Evolutionary conservation across 2,888 invertebrate genomes (phyloP).

Genomic region (Phyllotreta cruciferae): DNA sequence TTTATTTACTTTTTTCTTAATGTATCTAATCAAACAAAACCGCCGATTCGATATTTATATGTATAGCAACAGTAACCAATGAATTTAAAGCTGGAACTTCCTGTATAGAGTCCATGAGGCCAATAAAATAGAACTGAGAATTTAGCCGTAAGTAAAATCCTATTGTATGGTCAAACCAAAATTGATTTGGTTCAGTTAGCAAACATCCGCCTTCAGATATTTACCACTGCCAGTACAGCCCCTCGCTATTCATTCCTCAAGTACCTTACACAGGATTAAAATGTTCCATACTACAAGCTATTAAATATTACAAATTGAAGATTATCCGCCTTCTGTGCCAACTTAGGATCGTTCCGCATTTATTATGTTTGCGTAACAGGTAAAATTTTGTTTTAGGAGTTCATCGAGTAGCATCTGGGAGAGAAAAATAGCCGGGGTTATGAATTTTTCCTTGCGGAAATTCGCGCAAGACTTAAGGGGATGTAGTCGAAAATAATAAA

Average conservation of each 20-base stretch:
- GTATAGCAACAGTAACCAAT: not conserved
- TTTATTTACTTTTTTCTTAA: too few species aligned
- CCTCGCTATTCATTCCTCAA: conserved; percentile 41
- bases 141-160: conserved; percentile 47
- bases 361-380: conserved; percentile 29
- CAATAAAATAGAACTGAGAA: conserved; percentile 42
- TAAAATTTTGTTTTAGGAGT: conserved; percentile 16
- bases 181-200: conserved; percentile 48
- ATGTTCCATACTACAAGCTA: conserved; percentile 32
- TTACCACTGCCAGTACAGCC: conserved; percentile 40
- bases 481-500: conserved; percentile 22
- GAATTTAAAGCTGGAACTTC: conserved; percentile 10
- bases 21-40: too few species aligned
- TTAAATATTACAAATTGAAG: conserved; percentile 36
- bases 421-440: conserved; percentile 9
- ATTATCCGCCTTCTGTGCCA: conserved; percentile 21
- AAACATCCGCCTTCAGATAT: conserved; percentile 52
- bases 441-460: too few species aligned
- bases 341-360: conserved; percentile 11
- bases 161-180: conserved; percentile 43
- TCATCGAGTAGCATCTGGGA: not conserved
- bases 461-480: conserved; percentile 4
- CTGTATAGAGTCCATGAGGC: conserved; percentile 7
- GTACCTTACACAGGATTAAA: conserved; percentile 39
- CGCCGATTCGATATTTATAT: too few species aligned